Evolutionary conservation across 2,113 vertebrate species (phyloP).

Genomic region (Dicrurus megarhynchus): DNA sequence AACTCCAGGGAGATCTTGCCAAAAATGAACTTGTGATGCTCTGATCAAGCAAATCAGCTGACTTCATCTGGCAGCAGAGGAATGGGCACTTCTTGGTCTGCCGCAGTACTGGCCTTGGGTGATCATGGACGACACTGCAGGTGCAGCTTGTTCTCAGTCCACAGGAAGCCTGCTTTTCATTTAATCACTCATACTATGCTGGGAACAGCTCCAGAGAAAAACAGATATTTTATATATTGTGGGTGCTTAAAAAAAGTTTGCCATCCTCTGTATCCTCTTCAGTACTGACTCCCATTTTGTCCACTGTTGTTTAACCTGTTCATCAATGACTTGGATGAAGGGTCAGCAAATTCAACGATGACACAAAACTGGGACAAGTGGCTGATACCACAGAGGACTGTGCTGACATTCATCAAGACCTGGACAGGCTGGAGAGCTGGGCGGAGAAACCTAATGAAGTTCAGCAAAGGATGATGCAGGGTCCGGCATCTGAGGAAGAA

Average conservation of each 20-base stretch:
- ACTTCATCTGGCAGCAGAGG: background rate
- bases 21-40: background rate
- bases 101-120: background rate
- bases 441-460: background rate
- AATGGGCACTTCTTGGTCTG: background rate
- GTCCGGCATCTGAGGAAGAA: background rate
- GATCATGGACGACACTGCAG: fast-evolving
- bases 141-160: background rate
- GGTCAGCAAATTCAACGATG: background rate
- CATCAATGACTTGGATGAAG: background rate
- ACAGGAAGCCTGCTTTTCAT: background rate
- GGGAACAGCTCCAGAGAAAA: background rate
- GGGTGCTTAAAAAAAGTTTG: background rate
- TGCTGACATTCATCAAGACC: background rate
- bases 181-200: background rate
- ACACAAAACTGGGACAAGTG: background rate
- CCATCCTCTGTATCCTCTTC: background rate
- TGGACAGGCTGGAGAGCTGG: background rate
- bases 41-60: background rate
- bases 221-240: background rate
- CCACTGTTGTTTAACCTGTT: background rate
- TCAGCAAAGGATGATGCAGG: background rate
- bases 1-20: background rate
- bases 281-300: background rate
- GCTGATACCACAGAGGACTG: background rate